Evolutionary conservation across 2,888 invertebrate species (phyloP).

Genomic region (Melitaea athalia): DNA sequence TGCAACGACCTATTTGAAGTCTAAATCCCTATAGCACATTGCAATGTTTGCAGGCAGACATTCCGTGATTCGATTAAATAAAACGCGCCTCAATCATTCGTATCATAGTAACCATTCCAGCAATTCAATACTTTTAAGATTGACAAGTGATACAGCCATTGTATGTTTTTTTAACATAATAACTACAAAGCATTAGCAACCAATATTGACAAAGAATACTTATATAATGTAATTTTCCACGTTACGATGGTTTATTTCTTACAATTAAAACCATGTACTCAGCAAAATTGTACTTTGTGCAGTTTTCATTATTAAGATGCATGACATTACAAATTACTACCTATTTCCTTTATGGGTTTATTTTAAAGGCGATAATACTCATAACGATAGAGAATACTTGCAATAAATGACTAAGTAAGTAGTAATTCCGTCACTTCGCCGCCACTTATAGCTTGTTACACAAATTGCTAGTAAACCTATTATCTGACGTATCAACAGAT

Average conservation of each 20-base stretch:
- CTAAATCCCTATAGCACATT: conserved; percentile 36
- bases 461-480: too few relatives aligned
- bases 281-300: conserved; percentile 7
- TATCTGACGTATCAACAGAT: too few relatives aligned
- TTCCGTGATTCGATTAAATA: conserved; percentile 61
- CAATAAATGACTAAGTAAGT: background rate
- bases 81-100: conserved; percentile 48
- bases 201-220: background rate
- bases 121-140: conserved; percentile 71
- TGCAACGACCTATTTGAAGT: conserved; percentile 53
- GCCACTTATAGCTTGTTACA: too few relatives aligned
- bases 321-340: conserved; percentile 4
- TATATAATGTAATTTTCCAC: conserved; percentile 7
- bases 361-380: background rate
- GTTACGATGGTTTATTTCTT: conserved; percentile 1
- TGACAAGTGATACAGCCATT: background rate
- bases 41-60: conserved; percentile 39
- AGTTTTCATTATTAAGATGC: background rate
- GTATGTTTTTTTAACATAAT: background rate
- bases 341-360: background rate
- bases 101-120: conserved; percentile 75
- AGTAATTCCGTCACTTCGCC: background rate
- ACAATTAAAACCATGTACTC: conserved; percentile 2
- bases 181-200: background rate
- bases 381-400: background rate